phyloP scores from a whole-genome alignment of 2,888 invertebrate genomes.

The Laspeyria flexula region DNA sequence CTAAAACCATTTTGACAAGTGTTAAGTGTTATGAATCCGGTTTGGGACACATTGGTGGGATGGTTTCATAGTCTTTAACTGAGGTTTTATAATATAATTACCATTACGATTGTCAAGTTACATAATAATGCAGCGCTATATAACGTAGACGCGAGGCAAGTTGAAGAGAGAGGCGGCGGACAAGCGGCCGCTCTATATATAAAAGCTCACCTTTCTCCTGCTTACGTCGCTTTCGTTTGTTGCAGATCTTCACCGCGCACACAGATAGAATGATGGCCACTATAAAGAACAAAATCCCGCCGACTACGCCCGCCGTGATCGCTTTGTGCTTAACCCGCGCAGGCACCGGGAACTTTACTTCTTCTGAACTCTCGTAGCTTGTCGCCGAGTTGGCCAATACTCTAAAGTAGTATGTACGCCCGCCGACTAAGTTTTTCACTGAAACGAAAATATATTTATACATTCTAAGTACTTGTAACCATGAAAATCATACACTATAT shows the following conservation, averaged over 20 bases:
- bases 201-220: conserved; percentile 96
- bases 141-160: conserved; percentile 1
- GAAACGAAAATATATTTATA: conserved; percentile 50
- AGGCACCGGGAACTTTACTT: conserved; percentile 95
- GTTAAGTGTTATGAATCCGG: too few species aligned
- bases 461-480: too few species aligned
- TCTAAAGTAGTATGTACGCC: conserved; percentile 96
- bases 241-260: conserved; percentile 99
- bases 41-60: too few species aligned
- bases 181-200: conserved; percentile 59
- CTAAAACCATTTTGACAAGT: too few species aligned
- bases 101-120: conserved; percentile 19
- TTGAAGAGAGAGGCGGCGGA: conserved; percentile 51
- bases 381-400: conserved; percentile 95
- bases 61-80: too few species aligned
- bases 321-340: conserved; percentile 97
- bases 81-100: too few species aligned
- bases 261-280: conserved; percentile 98
- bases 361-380: conserved; percentile 94
- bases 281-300: conserved; percentile 98
- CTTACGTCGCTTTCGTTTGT: conserved; percentile 98
- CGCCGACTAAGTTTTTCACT: conserved; percentile 97
- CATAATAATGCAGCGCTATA: conserved; percentile 27
- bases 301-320: conserved; percentile 98
- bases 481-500: background rate